Evolutionary conservation across 2,797 vertebrate species (phyloP).

Genomic region (Podarcis siculus): DNA sequence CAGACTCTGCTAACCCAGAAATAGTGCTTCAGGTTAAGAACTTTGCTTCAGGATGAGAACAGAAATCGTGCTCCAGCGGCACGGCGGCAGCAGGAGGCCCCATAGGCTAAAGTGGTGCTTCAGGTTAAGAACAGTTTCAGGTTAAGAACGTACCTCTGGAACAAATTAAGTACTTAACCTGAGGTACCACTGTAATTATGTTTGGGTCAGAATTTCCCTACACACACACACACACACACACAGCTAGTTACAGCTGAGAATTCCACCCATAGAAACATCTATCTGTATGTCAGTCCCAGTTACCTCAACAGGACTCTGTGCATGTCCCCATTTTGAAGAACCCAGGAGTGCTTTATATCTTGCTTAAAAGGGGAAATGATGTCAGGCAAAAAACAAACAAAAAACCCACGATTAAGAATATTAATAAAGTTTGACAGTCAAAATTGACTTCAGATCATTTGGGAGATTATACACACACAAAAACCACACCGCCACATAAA

Average conservation of each 20-base stretch:
- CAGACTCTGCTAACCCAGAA: no score
- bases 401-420: conserved; percentile 30
- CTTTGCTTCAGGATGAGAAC: no score
- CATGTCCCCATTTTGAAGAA: conserved; percentile 2
- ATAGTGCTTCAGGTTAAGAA: no score
- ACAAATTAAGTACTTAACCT: no score
- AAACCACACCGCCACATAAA: conserved; percentile 30
- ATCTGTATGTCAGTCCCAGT: not conserved
- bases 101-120: no score
- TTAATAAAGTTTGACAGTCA: conserved; percentile 52
- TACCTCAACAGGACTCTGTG: not conserved
- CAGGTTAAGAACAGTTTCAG: no score
- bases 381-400: conserved; percentile 2
- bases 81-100: no score
- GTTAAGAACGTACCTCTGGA: no score
- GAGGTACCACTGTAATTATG: not conserved
- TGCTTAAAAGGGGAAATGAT: conserved; percentile 3
- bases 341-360: accelerated
- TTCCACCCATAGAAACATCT: not conserved
- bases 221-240: no score
- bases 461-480: conserved; percentile 36
- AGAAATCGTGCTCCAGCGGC: no score
- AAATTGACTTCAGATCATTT: conserved; percentile 56
- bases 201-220: not conserved
- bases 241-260: conserved; percentile 15